These are phyloP conservation scores for Helicolenus hilgendorfi DNA, from an alignment of 2,797 vertebrate species.

Conservation along the genomic window DNA sequence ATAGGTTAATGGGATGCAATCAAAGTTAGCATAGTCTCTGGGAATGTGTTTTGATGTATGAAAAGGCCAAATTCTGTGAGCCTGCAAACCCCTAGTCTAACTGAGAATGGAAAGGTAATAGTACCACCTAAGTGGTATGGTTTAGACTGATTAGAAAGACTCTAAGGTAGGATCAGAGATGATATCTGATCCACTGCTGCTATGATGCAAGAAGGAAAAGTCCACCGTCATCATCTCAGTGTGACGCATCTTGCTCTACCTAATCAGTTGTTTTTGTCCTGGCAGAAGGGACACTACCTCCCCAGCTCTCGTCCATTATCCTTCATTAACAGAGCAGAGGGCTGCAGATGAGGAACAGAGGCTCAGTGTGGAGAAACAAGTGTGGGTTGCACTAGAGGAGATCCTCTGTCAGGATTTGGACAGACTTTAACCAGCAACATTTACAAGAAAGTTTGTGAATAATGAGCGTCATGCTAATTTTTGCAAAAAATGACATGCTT, in stretches of 20 bases:
- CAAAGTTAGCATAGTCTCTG: slow-evolving; percentile 16
- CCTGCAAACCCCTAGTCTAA: background rate
- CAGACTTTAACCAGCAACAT: background rate
- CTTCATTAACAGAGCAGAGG: slow-evolving; percentile 78
- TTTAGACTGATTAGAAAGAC: background rate
- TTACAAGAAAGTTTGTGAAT: background rate
- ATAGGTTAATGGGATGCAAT: slow-evolving; percentile 59
- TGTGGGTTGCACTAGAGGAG: slow-evolving; percentile 1
- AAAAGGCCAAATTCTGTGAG: slow-evolving; percentile 23
- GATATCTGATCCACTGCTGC: slow-evolving; percentile 20
- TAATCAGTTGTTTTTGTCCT: slow-evolving; percentile 80
- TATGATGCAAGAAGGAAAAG: slow-evolving; percentile 32
- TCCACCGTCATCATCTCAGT: slow-evolving; percentile 6
- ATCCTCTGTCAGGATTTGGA: slow-evolving; percentile 25
- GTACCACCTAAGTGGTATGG: background rate
- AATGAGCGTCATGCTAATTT: background rate
- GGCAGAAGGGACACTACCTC: slow-evolving; percentile 57
- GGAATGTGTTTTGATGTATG: slow-evolving; percentile 27
- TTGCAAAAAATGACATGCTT: background rate
- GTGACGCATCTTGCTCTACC: slow-evolving; percentile 54
- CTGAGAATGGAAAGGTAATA: slow-evolving; percentile 4
- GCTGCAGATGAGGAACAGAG: slow-evolving; percentile 61
- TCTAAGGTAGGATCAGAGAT: background rate
- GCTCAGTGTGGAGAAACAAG: slow-evolving; percentile 18
- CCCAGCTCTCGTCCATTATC: slow-evolving; percentile 69